These are phyloP conservation scores for Petrolisthes manimaculis DNA, from an alignment of 2,888 invertebrate species.

Conservation along the genomic window DNA sequence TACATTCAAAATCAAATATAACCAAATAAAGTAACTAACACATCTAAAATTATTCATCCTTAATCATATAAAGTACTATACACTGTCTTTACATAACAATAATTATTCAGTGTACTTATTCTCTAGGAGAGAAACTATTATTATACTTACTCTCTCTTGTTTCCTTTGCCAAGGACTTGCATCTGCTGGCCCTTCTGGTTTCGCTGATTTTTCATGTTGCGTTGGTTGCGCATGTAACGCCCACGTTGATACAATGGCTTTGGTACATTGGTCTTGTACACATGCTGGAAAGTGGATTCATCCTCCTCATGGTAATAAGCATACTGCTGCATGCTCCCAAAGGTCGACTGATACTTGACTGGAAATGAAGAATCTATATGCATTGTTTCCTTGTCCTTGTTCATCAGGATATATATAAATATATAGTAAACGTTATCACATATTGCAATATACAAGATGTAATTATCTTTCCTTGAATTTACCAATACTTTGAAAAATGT, in stretches of 20 bases:
- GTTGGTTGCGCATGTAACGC: constrained; percentile 74
- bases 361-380: not conserved
- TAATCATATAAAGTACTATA: too few relatives aligned
- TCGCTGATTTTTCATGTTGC: constrained; percentile 65
- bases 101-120: not conserved
- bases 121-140: not conserved
- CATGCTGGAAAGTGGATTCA: constrained; percentile 97
- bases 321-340: constrained; percentile 91
- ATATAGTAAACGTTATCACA: too few relatives aligned
- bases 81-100: not conserved
- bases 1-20: too few relatives aligned
- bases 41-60: too few relatives aligned
- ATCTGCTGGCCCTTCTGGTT: constrained; percentile 75
- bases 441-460: too few relatives aligned
- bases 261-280: constrained; percentile 90
- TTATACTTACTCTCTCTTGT: constrained; percentile 74
- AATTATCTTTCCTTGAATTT: too few relatives aligned
- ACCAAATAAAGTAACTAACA: too few relatives aligned
- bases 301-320: constrained; percentile 99
- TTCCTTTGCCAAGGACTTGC: constrained; percentile 86
- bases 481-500: too few relatives aligned
- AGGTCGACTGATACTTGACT: constrained; percentile 89
- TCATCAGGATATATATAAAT: too few relatives aligned
- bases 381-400: too few relatives aligned
- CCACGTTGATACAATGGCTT: constrained; percentile 94